Base-by-base conservation (phyloP, 2,888 invertebrate species). In the Ophonus ardosiacus region DNA sequence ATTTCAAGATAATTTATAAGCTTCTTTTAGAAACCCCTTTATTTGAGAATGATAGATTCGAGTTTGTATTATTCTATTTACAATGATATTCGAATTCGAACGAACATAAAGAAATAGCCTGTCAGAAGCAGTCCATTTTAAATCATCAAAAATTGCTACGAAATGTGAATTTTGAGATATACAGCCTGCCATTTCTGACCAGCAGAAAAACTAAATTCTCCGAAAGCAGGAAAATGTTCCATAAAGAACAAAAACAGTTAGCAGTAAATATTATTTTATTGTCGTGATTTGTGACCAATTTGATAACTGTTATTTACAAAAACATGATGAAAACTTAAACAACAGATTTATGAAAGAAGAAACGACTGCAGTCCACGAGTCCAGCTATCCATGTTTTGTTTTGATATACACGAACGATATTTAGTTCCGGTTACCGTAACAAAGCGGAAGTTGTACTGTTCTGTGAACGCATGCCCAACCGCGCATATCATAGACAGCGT, bases 341-440 rank as follows among this genome's bases (percentile, higher is more conserved):
- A 31, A 10, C 31, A 43, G 43, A 74, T 74, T 17, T 74, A 18
- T 74, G 40, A 74, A 43, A 68, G 43, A 74, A 40, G 43, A 40
- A 31, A 31, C 31, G n/a, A 68, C 15, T 43, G 63, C 17, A 65
- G 40, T 18, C 40, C 24, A n/a, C 18, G 7, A 65, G 40, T 18
- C 40, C 24, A n/a, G 57, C 56, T 78, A 10, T 56, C 57, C n/a
- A 13, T 18, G 18, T 7, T 40, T 56, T 76, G 63, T 71, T 71
- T 74, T 40, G 68, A 81, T 56, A 13, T 17, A 68, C 81, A 51
- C 21, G 81, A 71, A 71, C 57, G 81, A 81, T 51, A 81, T 81
- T 71, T 71, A 71, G 68, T 81, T 81, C 81, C 81, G 68, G 68
- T 81, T 31, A 81, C 56, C 68, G 81, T 81, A 81, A 24, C 71